A percentile compares a stretch with the other conserved stretches of the same genome.
These are phyloP conservation scores for Mionectes olivaceus DNA, from an alignment of 2,797 vertebrate species.

Conservation along the genomic window DNA sequence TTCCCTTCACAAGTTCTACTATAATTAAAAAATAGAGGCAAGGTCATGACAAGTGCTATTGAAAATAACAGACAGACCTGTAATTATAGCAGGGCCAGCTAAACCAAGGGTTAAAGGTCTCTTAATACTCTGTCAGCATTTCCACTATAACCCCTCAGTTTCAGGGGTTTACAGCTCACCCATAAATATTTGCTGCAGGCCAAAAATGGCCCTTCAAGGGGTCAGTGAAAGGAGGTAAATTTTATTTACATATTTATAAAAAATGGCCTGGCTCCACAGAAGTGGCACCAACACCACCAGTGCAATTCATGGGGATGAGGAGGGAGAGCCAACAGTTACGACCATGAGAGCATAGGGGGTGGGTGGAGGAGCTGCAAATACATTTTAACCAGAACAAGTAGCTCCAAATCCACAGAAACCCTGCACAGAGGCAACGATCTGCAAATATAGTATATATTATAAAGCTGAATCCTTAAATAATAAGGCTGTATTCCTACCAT, in stretches of 20 bases:
- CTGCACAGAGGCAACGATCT: not conserved
- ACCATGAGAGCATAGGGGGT: not conserved
- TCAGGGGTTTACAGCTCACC: slow-evolving; percentile 68
- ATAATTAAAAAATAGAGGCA: slow-evolving; percentile 69
- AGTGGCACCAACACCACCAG: not conserved
- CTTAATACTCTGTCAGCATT: slow-evolving; percentile 72
- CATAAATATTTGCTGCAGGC: slow-evolving; percentile 77
- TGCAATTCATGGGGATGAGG: not conserved
- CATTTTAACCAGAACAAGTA: not conserved
- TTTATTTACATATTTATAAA: slow-evolving; percentile 63
- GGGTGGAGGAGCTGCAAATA: not conserved
- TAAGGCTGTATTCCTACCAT: not conserved
- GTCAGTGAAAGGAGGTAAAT: slow-evolving; percentile 64
- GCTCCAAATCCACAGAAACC: not conserved
- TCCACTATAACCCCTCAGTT: slow-evolving; percentile 60
- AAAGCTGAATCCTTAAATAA: slow-evolving; percentile 43
- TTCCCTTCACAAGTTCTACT: slow-evolving; percentile 64
- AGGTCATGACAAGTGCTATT: slow-evolving; percentile 58
- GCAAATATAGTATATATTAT: not conserved
- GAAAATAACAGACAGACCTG: slow-evolving; percentile 65
- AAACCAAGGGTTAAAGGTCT: slow-evolving; percentile 68
- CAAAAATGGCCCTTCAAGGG: slow-evolving; percentile 48
- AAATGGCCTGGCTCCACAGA: not conserved
- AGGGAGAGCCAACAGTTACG: accelerated
- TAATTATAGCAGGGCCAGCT: slow-evolving; percentile 67